Evolutionary conservation across 1,140 invertebrate genomes (phyloP).

Genomic region (Argopecten irradians): DNA sequence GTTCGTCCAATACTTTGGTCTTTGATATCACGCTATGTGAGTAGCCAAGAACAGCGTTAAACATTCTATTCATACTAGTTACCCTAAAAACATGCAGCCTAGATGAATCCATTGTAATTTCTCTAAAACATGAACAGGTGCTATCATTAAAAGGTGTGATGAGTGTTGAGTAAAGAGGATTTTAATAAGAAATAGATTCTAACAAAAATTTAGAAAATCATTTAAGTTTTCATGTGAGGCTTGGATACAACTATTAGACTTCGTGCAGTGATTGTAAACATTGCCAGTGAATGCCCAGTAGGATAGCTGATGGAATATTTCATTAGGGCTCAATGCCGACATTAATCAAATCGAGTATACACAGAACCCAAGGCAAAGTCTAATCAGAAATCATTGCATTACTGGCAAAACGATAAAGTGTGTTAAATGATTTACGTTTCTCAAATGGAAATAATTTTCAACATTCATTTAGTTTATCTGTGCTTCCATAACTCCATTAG

Average conservation of each 20-base stretch:
- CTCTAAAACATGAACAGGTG: neutral
- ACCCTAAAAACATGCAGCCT: neutral
- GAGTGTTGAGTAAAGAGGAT: neutral
- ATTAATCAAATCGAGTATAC: slow-evolving; percentile 3
- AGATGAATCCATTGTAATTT: neutral
- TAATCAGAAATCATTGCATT: slow-evolving; percentile 13
- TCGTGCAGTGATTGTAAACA: slow-evolving; percentile 9
- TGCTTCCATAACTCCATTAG: slow-evolving; percentile 21
- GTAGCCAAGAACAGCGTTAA: neutral
- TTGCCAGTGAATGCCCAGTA: neutral
- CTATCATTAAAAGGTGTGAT: neutral
- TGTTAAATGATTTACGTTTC: slow-evolving; percentile 8
- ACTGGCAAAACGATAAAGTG: slow-evolving; percentile 8
- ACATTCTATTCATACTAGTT: neutral
- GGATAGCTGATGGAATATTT: neutral
- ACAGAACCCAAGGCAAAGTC: neutral
- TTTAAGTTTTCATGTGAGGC: neutral
- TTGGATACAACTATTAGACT: neutral
- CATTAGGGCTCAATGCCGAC: neutral
- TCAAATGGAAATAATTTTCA: neutral
- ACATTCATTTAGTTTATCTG: slow-evolving; percentile 23
- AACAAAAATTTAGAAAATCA: neutral
- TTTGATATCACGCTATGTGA: neutral
- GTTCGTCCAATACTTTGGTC: neutral
- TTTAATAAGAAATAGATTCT: neutral